Conservation (phyloP, 2,888 invertebrate genomes). For the Pseudococcus viburni region DNA sequence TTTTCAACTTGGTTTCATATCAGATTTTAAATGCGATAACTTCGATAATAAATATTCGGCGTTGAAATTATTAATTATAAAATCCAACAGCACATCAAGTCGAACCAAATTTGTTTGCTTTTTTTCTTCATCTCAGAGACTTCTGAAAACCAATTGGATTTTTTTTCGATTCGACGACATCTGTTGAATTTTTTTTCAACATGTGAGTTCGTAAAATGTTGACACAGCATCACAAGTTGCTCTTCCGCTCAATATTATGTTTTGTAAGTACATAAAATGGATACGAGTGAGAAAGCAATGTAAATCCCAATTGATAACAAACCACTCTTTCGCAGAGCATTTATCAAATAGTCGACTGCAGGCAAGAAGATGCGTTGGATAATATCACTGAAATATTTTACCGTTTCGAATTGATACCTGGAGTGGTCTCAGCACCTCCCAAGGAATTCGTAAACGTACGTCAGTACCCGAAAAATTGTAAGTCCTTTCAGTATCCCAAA, state of each 20-base stretch:
- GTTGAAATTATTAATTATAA: too few species aligned
- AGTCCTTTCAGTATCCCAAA: background rate
- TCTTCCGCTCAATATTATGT: background rate
- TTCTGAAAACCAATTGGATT: background rate
- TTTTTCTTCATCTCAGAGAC: too few species aligned
- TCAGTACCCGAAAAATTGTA: background rate
- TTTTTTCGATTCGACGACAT: background rate
- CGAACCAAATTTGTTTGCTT: too few species aligned
- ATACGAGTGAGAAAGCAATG: too few species aligned
- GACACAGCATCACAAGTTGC: background rate
- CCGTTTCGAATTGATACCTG: slow-evolving; percentile 1
- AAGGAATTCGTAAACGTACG: background rate
- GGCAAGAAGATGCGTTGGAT: background rate
- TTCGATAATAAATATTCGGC: too few species aligned
- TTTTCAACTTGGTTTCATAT: too few species aligned
- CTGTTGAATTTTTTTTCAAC: background rate
- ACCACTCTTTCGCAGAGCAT: background rate
- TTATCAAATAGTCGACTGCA: background rate
- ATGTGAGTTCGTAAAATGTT: background rate
- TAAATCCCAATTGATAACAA: background rate
- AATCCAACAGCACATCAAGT: too few species aligned
- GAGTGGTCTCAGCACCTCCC: background rate
- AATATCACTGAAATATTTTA: background rate
- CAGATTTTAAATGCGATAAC: too few species aligned
- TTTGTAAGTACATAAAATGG: background rate